phyloP scores from a whole-genome alignment of 35 echinoderm and acorn worm genomes.

The Chiridota heheva region DNA sequence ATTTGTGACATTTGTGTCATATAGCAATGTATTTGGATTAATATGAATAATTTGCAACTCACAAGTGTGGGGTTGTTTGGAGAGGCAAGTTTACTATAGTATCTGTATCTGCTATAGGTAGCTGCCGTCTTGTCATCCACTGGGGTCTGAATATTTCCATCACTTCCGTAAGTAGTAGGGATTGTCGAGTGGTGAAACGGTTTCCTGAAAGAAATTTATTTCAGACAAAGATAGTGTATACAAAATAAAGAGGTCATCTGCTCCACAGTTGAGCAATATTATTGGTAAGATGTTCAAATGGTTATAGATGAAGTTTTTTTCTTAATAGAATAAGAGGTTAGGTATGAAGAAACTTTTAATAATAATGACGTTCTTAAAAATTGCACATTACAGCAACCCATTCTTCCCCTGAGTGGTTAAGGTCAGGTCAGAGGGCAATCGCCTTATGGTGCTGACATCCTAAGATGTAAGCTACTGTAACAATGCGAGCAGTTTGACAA shows the following conservation, averaged over 20 bases:
- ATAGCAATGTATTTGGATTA: background rate
- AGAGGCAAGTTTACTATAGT: slow-evolving; percentile 74
- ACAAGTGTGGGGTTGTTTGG: slow-evolving; percentile 64
- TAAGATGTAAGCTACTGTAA: too few species aligned
- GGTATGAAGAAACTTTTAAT: background rate
- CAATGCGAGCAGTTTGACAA: too few species aligned
- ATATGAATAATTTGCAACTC: slow-evolving; percentile 1
- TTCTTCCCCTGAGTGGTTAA: too few species aligned
- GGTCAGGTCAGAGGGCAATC: too few species aligned
- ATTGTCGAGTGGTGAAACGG: slow-evolving; percentile 84
- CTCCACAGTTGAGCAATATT: background rate
- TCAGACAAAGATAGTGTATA: background rate
- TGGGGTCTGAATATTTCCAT: slow-evolving; percentile 60
- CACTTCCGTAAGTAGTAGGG: slow-evolving; percentile 42
- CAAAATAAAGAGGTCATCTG: background rate
- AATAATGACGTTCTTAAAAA: background rate
- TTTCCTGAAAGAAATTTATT: slow-evolving; percentile 46
- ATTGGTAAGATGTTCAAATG: background rate
- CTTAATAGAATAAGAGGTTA: background rate
- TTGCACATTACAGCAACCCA: background rate
- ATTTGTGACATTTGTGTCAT: background rate
- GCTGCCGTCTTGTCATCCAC: slow-evolving; percentile 58
- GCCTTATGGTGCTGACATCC: too few species aligned
- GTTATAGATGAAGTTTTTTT: background rate
- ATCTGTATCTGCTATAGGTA: slow-evolving; percentile 77